Evolutionary conservation across 2,797 vertebrate species (phyloP).

Genomic region (Hipposideros larvatus): DNA sequence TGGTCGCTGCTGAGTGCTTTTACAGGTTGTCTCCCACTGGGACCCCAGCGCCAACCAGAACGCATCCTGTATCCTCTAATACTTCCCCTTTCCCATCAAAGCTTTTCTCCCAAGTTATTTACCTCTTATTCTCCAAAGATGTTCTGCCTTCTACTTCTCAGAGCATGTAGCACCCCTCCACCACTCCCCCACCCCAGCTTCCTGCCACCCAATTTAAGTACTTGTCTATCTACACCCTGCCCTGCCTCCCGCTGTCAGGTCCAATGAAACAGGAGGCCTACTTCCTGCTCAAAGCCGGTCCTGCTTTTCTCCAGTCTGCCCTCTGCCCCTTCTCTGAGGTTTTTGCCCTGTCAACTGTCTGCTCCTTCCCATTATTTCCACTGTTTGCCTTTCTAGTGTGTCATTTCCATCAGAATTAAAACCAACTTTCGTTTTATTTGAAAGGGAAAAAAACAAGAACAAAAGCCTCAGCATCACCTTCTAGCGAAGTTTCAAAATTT

Average conservation of each 20-base stretch:
- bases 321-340: background rate
- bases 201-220: background rate
- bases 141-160: background rate
- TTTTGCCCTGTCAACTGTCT: background rate
- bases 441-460: background rate
- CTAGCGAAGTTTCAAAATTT: background rate
- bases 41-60: background rate
- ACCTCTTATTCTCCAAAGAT: background rate
- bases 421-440: background rate
- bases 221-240: accelerated
- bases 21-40: background rate
- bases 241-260: background rate
- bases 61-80: background rate
- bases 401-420: background rate
- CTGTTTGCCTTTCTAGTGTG: background rate
- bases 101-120: background rate
- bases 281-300: accelerated
- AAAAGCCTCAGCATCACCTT: background rate
- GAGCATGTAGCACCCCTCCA: background rate
- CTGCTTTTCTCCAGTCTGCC: background rate
- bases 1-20: accelerated
- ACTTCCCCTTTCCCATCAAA: background rate
- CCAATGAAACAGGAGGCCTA: too few species aligned
- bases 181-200: background rate
- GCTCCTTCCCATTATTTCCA: background rate